Evolutionary conservation across 1,140 invertebrate species (phyloP), one percentile per base, ranked within the genome.

Genomic region (Hyposmocoma kahamanoa): DNA sequence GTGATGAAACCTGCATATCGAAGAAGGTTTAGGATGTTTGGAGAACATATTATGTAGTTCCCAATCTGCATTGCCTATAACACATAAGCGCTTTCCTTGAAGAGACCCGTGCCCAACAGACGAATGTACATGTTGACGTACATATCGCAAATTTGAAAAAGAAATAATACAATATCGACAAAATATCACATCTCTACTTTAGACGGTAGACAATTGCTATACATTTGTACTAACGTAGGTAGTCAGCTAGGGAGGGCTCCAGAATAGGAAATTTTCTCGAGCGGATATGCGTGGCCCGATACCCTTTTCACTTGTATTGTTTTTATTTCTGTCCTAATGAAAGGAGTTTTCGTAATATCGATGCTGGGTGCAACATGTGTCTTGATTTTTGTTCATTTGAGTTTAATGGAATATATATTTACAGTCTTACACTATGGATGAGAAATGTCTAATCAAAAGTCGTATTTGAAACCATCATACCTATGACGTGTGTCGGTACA

Each of bases 301-400:
- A 84, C 75, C 78, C 75, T 82, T 82, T 84, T 80, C 76, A 78
- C 70, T 84, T 78, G 72, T 82, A 79, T 82, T 79, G 75, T 81
- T 84, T 84, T 82, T 82, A 81, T 82, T 77, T 72, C 72, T 62
- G 66, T 72, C 66, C 72, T 82, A 84, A 84, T 84, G 75, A 82
- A 84, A 82, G 73, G 75, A 77, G 24, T 52, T 50, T 36, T 46
- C 34, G 18, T 26, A 34, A 46, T 21, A 21, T 34, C 43, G 34
- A 32, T 46, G 34, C 34, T 46, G 43, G 43, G 21, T 30, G 19
- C 26, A 11, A 11, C 24, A 11, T 28, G 24, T 28, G 24, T 28
- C 24, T 28, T 6, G 24, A 6, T 28, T 28, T 28, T 28, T n/a
- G n/a, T n/a, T n/a, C n/a, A n/a, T n/a, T n/a, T n/a, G n/a, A n/a